Base-by-base conservation (phyloP, 2,888 invertebrate species). In the Cenopis cana region DNA sequence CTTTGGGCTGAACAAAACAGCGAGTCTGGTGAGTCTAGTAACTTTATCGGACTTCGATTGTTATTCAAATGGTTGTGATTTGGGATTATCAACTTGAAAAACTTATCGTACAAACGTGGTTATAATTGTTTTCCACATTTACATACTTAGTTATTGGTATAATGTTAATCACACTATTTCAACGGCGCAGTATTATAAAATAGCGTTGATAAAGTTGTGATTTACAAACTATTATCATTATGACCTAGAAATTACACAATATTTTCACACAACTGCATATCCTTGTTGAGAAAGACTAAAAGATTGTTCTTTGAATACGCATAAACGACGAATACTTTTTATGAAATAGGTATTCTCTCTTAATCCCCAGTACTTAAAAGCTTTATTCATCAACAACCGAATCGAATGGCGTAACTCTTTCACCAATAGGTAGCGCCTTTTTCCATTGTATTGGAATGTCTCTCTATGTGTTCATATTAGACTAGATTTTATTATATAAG, bases 51-150 rank as follows among this genome's bases (percentile, higher is more conserved):
- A 68, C 18, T 54, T 60, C 29, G 29, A 5, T 17, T 54, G 29
- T 14, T 68, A 41, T 38, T 18, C 24, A 59, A 50, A 57, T 67
- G 36, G n/a, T 50, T 10, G 20, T 20, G 50, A 60, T 46, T 60
- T 46, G 41, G 29, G 20, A 24, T 24, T 59, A 38, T 20, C 36
- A 12, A 14, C n/a, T 59, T 59, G 18, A 36, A 59, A 36, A 33
- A 17, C n/a, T n/a, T 33, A 29, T 56, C 8, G 24, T 24, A 24
- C 24, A 24, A n/a, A n/a, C 24, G 24, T 12, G 1, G 14, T 14
- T 41, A 41, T 12, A 14, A 41, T 41, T 41, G 5, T 14, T 41
- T 12, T 41, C 14, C 12, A 12, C 12, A 1, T 12, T 5, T 14
- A 14, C 12, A 12, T 14, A 14, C 12, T 41, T 14, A 12, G 12